Evolutionary conservation across 2,113 vertebrate genomes (phyloP).

Genomic region (Corvus cornix): DNA sequence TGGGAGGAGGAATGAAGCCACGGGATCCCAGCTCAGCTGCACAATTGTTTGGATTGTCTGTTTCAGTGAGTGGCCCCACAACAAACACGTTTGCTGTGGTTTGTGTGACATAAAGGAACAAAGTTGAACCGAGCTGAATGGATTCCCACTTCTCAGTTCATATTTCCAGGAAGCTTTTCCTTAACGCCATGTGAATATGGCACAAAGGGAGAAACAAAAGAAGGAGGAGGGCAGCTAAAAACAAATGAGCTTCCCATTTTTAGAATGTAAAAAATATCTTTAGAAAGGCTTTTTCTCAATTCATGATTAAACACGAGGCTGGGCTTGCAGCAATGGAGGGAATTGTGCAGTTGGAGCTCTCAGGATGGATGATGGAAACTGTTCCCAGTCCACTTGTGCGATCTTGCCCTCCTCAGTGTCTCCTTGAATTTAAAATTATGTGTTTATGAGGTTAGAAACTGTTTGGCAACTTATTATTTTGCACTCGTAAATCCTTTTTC

Average conservation of each 20-base stretch:
- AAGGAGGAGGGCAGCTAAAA: not conserved
- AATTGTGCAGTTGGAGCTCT: not conserved
- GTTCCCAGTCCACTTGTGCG: not conserved
- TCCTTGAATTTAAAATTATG: not conserved
- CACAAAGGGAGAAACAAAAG: not conserved
- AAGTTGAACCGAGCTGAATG: not conserved
- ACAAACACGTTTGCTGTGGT: not conserved
- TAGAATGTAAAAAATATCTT: not conserved
- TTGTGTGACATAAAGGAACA: not conserved
- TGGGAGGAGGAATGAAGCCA: not conserved
- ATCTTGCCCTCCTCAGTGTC: not conserved
- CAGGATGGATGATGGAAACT: not conserved
- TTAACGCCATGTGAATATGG: rapidly evolving
- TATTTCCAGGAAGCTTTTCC: not conserved
- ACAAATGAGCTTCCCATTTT: not conserved
- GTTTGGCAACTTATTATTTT: constrained; percentile 3
- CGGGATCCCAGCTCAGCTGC: not conserved
- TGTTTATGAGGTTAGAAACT: constrained; percentile 1
- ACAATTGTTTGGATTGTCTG: not conserved
- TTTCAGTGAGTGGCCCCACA: not conserved
- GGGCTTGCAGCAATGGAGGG: not conserved
- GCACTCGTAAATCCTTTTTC: not conserved
- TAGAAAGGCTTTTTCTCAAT: not conserved
- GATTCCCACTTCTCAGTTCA: not conserved
- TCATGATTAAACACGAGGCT: not conserved